Conservation (phyloP, 1,140 invertebrate genomes). For the Rhagoletis zephyria region DNA sequence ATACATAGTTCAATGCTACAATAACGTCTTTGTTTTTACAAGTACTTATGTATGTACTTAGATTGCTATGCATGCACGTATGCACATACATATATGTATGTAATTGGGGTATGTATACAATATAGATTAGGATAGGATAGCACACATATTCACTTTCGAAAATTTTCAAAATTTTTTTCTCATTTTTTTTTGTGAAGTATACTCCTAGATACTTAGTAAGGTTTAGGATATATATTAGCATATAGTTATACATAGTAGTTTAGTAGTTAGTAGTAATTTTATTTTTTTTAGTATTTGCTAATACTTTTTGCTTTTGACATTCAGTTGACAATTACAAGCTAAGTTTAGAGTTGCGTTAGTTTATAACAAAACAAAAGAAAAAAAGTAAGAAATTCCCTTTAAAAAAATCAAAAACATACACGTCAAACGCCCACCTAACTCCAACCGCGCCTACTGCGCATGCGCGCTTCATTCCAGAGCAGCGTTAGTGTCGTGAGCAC, state of each 20-base stretch:
- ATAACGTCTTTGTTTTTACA: not conserved
- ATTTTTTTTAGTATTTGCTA: constrained; percentile 37
- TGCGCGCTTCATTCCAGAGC: not conserved
- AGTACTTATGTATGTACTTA: not conserved
- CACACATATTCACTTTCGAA: constrained; percentile 36
- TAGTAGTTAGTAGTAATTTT: constrained; percentile 25
- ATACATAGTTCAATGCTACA: constrained; percentile 40
- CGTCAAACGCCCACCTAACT: not conserved
- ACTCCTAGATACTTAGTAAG: constrained; percentile 14
- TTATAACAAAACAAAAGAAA: not conserved
- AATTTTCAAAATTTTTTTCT: not conserved
- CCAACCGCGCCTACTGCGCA: constrained; percentile 10
- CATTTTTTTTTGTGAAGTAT: not conserved
- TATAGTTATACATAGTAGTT: constrained; percentile 44
- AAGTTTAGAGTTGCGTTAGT: constrained; percentile 8
- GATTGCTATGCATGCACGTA: not conserved
- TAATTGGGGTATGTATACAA: constrained; percentile 45
- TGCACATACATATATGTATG: too few relatives aligned
- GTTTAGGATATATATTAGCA: constrained; percentile 43
- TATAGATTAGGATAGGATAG: constrained; percentile 40
- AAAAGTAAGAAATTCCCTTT: not conserved
- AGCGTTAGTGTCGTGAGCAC: not conserved
- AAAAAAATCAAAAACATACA: not conserved
- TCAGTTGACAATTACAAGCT: constrained; percentile 18
- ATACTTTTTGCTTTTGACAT: not conserved